Evolutionary conservation across 1,140 invertebrate genomes (phyloP).

Genomic region (Yoshiicerus persimilis): DNA sequence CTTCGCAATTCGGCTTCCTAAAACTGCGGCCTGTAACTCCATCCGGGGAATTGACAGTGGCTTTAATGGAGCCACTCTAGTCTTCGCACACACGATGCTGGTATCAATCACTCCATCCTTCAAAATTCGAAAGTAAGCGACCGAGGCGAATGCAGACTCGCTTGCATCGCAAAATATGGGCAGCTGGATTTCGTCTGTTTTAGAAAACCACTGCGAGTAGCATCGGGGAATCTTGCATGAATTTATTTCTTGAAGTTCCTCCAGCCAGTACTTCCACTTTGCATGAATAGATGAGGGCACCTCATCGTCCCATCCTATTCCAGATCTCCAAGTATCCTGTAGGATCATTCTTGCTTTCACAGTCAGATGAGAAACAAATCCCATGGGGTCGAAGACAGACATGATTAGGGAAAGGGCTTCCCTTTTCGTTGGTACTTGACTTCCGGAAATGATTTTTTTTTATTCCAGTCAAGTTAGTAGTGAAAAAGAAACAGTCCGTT

Average conservation of each 20-base stretch:
- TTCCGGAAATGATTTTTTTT: neutral
- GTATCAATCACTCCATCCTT: neutral
- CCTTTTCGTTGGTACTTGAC: constrained; percentile 32
- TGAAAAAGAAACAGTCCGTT: constrained; percentile 38
- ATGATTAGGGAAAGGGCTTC: constrained; percentile 25
- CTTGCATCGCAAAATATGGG: constrained; percentile 51
- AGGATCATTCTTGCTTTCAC: constrained; percentile 42
- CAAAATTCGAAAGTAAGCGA: constrained; percentile 45
- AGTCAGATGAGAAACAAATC: constrained; percentile 31
- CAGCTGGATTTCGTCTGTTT: constrained; percentile 32
- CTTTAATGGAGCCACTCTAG: constrained; percentile 51
- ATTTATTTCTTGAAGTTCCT: neutral
- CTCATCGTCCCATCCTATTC: constrained; percentile 44
- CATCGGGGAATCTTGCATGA: constrained; percentile 28
- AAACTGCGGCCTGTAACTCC: constrained; percentile 51
- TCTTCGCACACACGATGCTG: constrained; percentile 49
- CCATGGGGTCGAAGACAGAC: constrained; percentile 50
- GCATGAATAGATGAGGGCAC: neutral
- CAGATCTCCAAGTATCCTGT: constrained; percentile 36
- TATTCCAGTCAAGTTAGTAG: neutral
- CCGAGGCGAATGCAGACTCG: constrained; percentile 49
- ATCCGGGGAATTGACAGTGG: constrained; percentile 50
- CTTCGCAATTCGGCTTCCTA: no score
- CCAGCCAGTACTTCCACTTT: constrained; percentile 43
- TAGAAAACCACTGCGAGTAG: neutral